phyloP scores from a whole-genome alignment of 2,888 invertebrate species.

The Plebejus anna region DNA sequence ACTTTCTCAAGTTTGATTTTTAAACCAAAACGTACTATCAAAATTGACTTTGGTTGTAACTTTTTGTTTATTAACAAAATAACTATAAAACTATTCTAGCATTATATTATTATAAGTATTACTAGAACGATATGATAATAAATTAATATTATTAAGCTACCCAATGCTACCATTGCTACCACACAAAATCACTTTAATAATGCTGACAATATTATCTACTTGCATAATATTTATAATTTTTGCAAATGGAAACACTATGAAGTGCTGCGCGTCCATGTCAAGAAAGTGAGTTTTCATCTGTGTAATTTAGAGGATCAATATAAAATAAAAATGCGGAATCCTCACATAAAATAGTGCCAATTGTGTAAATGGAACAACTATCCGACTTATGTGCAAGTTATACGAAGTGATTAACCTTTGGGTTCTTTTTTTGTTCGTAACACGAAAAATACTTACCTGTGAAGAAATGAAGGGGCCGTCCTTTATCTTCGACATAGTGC shows the following conservation, averaged over 20 bases:
- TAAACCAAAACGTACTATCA: too few relatives aligned
- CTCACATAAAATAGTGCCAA: conserved; percentile 53
- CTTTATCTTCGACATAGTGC: conserved; percentile 67
- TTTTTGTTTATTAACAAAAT: too few relatives aligned
- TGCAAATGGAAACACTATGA: conserved; percentile 52
- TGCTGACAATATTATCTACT: background rate
- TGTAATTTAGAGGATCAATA: conserved; percentile 69
- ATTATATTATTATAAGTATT: too few relatives aligned
- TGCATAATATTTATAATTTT: conserved; percentile 34
- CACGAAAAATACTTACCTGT: conserved; percentile 54
- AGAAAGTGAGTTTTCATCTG: conserved; percentile 60
- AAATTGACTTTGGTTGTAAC: too few relatives aligned
- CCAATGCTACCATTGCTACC: too few relatives aligned
- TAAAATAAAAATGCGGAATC: conserved; percentile 66
- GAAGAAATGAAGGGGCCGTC: conserved; percentile 68
- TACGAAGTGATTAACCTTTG: conserved; percentile 29
- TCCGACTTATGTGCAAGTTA: conserved; percentile 37
- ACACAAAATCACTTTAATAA: too few relatives aligned
- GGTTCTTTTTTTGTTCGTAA: conserved; percentile 34
- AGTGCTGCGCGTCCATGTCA: conserved; percentile 77
- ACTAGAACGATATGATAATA: too few relatives aligned
- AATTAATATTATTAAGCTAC: too few relatives aligned
- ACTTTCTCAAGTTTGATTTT: too few relatives aligned
- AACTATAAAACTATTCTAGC: too few relatives aligned
- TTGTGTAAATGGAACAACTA: conserved; percentile 43